Percentiles rank a stretch among this genome's conserved stretches.
Evolutionary conservation across 1,140 invertebrate species (phyloP).

Genomic region (Formica exsecta): DNA sequence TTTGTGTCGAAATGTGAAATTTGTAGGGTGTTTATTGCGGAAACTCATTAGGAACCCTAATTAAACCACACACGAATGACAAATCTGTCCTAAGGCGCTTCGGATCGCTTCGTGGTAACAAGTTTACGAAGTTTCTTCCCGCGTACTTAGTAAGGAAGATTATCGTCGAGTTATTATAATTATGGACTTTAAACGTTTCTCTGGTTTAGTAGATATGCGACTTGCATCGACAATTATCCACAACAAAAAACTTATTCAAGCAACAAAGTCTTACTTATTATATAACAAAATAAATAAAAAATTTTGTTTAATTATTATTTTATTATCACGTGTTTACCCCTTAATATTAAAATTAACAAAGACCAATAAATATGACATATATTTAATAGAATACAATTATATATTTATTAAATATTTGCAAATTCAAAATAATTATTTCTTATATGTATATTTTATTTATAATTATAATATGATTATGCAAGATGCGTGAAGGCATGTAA

Average conservation of each 20-base stretch:
- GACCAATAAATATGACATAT: background rate
- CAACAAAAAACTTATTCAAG: background rate
- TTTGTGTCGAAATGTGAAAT: conserved; percentile 56
- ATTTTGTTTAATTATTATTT: background rate
- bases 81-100: conserved; percentile 66
- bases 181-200: conserved; percentile 26
- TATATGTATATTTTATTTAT: conserved; percentile 1
- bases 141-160: conserved; percentile 57
- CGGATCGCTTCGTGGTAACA: conserved; percentile 60
- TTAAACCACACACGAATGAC: conserved; percentile 71
- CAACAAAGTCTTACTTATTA: background rate
- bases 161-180: conserved; percentile 63
- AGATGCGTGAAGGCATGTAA: background rate
- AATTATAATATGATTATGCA: conserved; percentile 6
- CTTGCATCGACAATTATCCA: conserved; percentile 21
- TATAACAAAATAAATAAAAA: too few species aligned
- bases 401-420: too few species aligned
- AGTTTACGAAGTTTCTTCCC: conserved; percentile 67
- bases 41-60: conserved; percentile 71
- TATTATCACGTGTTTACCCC: background rate
- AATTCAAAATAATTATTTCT: background rate
- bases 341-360: background rate
- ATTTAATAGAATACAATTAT: background rate
- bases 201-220: background rate
- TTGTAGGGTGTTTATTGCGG: conserved; percentile 48